Conservation (phyloP, 2,113 vertebrate genomes). For the Cyanistes caeruleus region DNA sequence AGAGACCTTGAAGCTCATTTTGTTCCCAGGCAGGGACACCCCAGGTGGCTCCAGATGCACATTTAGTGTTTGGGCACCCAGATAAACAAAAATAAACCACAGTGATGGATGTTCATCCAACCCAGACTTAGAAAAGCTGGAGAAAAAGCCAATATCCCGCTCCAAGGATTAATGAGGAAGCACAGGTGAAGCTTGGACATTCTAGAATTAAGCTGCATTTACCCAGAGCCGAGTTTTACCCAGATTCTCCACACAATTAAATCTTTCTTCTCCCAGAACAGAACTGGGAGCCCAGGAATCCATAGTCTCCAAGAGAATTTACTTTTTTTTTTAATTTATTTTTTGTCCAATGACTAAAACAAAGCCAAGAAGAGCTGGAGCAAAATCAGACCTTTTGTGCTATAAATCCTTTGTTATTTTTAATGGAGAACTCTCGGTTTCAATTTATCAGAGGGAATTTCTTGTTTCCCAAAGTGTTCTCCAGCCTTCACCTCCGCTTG, state of each 20-base stretch:
- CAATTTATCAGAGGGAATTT: not conserved
- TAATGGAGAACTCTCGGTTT: not conserved
- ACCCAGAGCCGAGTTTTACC: not conserved
- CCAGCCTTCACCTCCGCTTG: not conserved
- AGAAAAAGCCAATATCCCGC: not conserved
- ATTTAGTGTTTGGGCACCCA: rapidly evolving
- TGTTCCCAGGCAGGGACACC: not conserved
- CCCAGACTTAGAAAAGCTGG: not conserved
- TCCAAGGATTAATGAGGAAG: not conserved
- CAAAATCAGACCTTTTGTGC: not conserved
- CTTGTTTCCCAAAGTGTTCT: not conserved
- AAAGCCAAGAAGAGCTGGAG: not conserved
- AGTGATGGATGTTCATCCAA: rapidly evolving
- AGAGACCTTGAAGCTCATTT: not conserved
- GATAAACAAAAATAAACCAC: not conserved
- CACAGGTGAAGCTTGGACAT: not conserved
- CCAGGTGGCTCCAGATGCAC: not conserved
- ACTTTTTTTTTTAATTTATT: not conserved
- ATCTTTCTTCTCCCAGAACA: not conserved
- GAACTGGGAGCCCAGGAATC: not conserved
- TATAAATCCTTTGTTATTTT: not conserved
- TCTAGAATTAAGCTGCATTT: not conserved
- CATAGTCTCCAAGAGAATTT: not conserved
- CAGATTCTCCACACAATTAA: not conserved
- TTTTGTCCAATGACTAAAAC: not conserved